These are phyloP conservation scores for Dendrolimus pini DNA, from an alignment of 2,888 invertebrate species.

Conservation along the genomic window DNA sequence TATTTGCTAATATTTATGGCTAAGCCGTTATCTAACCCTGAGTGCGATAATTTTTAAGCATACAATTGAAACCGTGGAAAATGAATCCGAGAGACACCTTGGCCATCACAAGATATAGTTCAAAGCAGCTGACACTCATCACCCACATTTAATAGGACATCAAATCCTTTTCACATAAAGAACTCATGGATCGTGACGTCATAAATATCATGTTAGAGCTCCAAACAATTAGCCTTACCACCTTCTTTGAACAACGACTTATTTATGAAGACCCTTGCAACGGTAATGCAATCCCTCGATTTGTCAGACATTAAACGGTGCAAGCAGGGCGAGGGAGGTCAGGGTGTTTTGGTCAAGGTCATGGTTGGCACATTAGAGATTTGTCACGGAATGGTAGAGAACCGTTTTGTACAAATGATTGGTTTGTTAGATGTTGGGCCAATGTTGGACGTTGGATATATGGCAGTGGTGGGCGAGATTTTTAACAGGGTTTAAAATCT, in stretches of 20 bases:
- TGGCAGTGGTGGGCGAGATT: no score
- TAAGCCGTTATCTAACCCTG: no score
- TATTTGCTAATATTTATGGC: no score
- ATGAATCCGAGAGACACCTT: no score
- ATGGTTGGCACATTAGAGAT: conserved; percentile 48
- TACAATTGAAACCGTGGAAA: no score
- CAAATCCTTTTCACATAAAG: conserved; percentile 9
- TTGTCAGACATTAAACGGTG: not conserved
- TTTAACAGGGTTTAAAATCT: no score
- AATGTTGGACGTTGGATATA: not conserved
- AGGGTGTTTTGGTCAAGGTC: conserved; percentile 14
- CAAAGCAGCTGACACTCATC: no score
- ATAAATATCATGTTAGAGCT: conserved; percentile 44
- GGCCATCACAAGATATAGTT: no score
- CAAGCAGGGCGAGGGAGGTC: conserved; percentile 17
- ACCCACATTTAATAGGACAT: no score
- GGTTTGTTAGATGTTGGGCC: conserved; percentile 5
- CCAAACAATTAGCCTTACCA: conserved; percentile 59
- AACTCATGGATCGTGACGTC: conserved; percentile 44
- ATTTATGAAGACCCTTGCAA: conserved; percentile 15
- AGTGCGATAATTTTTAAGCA: no score
- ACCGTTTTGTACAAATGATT: conserved; percentile 36
- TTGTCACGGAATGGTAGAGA: conserved; percentile 42
- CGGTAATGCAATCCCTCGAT: conserved; percentile 4
- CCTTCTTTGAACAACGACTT: conserved; percentile 32